Conservation (phyloP, 2,888 invertebrate species). For the Drosophila anomalata region DNA sequence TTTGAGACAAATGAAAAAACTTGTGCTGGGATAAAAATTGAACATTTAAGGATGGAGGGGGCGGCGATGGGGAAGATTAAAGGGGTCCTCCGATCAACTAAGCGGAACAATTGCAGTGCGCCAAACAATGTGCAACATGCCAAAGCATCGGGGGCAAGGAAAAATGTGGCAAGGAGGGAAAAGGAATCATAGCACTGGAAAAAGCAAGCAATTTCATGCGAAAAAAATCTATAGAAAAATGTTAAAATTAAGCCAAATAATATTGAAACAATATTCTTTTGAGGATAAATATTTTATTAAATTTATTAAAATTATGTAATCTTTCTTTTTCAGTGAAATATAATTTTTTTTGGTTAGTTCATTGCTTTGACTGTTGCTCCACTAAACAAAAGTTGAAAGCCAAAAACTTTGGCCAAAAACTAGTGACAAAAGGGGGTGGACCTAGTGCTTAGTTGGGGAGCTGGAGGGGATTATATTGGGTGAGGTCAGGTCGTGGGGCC, state of each 20-base stretch:
- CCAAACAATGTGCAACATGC: conserved; percentile 71
- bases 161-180: neutral
- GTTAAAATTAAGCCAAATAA: neutral
- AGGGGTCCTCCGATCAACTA: conserved; percentile 54
- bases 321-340: conserved; percentile 23
- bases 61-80: conserved; percentile 12
- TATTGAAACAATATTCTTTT: too few species aligned
- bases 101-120: conserved; percentile 75
- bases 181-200: conserved; percentile 2
- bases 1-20: conserved; percentile 58
- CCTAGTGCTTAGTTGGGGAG: neutral
- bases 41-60: conserved; percentile 10
- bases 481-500: conserved; percentile 55
- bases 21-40: conserved; percentile 47
- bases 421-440: conserved; percentile 38
- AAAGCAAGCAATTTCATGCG: neutral
- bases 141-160: conserved; percentile 18
- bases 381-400: conserved; percentile 57
- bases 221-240: neutral
- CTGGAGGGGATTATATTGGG: conserved; percentile 9
- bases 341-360: conserved; percentile 50
- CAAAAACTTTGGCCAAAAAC: conserved; percentile 55
- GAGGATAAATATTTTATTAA: neutral
- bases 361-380: conserved; percentile 49
- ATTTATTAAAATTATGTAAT: neutral